Conservation (phyloP, 2,888 invertebrate species). For the Erebia epiphron region DNA sequence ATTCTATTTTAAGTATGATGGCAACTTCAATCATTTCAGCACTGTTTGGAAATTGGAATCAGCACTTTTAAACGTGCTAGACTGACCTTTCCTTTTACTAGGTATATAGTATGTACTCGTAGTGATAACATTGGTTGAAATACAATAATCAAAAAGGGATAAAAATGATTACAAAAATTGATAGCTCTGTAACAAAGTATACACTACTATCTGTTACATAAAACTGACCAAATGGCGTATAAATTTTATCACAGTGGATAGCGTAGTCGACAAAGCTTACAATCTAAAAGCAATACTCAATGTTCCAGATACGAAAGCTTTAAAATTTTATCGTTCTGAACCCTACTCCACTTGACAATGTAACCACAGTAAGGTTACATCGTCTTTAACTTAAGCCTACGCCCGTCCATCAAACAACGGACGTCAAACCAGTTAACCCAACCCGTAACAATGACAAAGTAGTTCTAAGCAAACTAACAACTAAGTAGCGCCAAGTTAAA, state of each 20-base stretch:
- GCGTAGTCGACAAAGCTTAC: background rate
- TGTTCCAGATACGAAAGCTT: background rate
- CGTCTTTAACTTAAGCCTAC: slow-evolving; percentile 4
- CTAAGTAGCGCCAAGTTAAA: slow-evolving; percentile 4
- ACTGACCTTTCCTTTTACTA: too few species aligned
- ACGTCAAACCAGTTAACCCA: slow-evolving; percentile 11
- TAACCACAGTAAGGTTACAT: slow-evolving; percentile 11
- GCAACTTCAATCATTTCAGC: too few species aligned
- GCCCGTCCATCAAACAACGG: slow-evolving; percentile 14
- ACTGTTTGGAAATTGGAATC: too few species aligned
- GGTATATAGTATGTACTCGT: background rate
- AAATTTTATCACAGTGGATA: background rate
- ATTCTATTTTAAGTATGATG: too few species aligned
- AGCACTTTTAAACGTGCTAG: too few species aligned
- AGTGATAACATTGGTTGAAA: background rate
- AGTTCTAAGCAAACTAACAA: slow-evolving; percentile 8
- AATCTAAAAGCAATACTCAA: background rate
- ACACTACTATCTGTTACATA: background rate
- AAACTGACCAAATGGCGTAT: background rate
- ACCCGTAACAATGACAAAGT: slow-evolving; percentile 23
- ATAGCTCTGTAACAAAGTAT: background rate
- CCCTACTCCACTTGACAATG: background rate
- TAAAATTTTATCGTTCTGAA: background rate
- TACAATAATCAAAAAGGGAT: background rate
- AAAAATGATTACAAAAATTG: background rate